A percentile compares a stretch with the other conserved stretches of the same genome.
phyloP scores from a whole-genome alignment of 1,140 invertebrate genomes.

The Aleiodes sp. region DNA sequence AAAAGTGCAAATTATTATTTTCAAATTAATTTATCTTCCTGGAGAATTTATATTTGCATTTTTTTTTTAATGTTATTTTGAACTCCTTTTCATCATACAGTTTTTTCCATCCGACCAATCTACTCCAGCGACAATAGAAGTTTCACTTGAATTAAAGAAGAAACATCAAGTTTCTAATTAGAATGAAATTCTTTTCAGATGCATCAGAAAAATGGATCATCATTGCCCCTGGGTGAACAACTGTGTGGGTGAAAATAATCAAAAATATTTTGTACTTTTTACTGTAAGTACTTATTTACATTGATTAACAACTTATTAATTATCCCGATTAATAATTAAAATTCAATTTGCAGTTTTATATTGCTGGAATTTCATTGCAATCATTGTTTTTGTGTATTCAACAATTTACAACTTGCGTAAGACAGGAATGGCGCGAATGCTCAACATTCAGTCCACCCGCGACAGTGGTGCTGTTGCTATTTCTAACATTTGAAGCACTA shows the following conservation, averaged over 20 bases:
- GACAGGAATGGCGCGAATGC: constrained; percentile 95
- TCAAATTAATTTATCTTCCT: too few species aligned
- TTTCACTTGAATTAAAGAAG: too few species aligned
- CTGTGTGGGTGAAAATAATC: constrained; percentile 99
- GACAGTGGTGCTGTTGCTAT: constrained; percentile 94
- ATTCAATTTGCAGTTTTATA: constrained; percentile 87
- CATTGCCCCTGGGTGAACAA: constrained; percentile 99
- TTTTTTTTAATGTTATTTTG: too few species aligned
- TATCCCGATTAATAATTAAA: constrained; percentile 5
- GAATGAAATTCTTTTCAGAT: constrained; percentile 65
- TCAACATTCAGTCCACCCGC: constrained; percentile 92
- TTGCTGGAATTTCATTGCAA: constrained; percentile 95
- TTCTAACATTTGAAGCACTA: constrained; percentile 95
- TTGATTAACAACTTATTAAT: constrained; percentile 16
- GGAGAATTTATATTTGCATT: too few species aligned
- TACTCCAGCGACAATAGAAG: too few species aligned
- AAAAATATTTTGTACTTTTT: constrained; percentile 99
- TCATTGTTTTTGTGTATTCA: constrained; percentile 90
- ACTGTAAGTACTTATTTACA: constrained; percentile 77
- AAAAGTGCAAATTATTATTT: too few species aligned
- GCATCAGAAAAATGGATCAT: constrained; percentile 99
- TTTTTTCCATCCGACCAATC: too few species aligned
- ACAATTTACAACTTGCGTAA: constrained; percentile 94
- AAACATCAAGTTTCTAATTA: constrained; percentile 24
- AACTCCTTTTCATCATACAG: too few species aligned